Conservation (phyloP, 35 echinoderm and acorn worm genomes). For the Apostichopus japonicus region DNA sequence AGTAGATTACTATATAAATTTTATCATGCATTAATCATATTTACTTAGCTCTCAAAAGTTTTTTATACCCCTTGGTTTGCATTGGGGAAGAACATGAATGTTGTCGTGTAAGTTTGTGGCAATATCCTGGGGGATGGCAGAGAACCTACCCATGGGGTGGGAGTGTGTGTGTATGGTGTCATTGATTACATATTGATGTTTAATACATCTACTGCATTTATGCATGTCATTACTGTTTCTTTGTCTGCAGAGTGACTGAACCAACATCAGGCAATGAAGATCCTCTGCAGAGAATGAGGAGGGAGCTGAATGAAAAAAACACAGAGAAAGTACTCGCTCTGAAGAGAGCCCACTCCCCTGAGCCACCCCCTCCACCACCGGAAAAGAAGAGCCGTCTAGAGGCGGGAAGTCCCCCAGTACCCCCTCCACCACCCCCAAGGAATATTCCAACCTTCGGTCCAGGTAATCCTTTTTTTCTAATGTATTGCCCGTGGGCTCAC, state of each 20-base stretch:
- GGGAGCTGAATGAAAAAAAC: constrained; percentile 84
- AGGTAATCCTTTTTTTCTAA: neutral
- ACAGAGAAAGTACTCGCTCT: constrained; percentile 73
- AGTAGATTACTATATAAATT: too few relatives aligned
- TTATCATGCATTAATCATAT: too few relatives aligned
- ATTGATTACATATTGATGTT: too few relatives aligned
- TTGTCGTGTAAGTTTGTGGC: too few relatives aligned
- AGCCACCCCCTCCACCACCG: constrained; percentile 89
- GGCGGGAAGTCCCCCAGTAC: constrained; percentile 10
- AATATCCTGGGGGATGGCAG: too few relatives aligned
- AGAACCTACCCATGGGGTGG: too few relatives aligned
- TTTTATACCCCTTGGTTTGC: too few relatives aligned
- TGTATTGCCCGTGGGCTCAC: too few relatives aligned
- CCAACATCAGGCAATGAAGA: constrained; percentile 47
- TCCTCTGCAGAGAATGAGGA: constrained; percentile 68
- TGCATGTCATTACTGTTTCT: neutral
- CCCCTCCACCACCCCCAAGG: constrained; percentile 52
- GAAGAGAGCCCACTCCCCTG: constrained; percentile 87
- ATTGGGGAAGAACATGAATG: too few relatives aligned
- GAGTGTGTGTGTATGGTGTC: too few relatives aligned
- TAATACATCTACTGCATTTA: too few relatives aligned
- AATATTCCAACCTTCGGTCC: neutral
- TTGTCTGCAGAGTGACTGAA: neutral
- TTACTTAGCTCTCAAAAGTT: too few relatives aligned
- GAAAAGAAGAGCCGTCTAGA: constrained; percentile 56